Base-by-base conservation (phyloP, 2,797 vertebrate species). In the Synanceia verrucosa region DNA sequence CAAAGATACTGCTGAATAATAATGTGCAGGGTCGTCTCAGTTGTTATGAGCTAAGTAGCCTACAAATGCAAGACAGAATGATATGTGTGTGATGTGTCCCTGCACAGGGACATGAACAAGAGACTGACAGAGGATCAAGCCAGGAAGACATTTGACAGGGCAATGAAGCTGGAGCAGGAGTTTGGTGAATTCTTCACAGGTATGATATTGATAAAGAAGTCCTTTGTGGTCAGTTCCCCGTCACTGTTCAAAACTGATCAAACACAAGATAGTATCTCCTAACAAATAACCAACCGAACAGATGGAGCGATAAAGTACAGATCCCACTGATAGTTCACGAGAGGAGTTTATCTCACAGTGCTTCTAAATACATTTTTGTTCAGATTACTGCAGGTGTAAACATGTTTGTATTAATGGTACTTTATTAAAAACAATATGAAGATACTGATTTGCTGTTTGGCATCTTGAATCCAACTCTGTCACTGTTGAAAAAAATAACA, bases 111-210 rank as follows among this genome's bases (percentile, higher is more conserved):
- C 89, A 98, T 99, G 96, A 98, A 98, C 88, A 98, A 98, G 90
- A 95, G 97, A 86, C 94, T 98, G 80, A 96, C 97, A 23, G 97
- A 99, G 74, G 98, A 99, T 51, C 98, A 99, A 94, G 97, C 97
- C 18, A 98, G 93, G 93, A 99, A 99, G 93, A 98, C 95, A 0
- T 98, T 95, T 0, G 97, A 99, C 76, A 94, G 97, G 86, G 96
- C 96, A 57, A 90, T 97, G 94, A 99, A 97, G 91, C 92, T 99
- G 93, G 98, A 99, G 93, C 97, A 98, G 94, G 98, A 99, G 95
- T 99, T 99, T 91, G 97, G 96, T 70, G 97, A 98, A 89, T 98
- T 95, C 94, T 99, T 99, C 92, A 98, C 98, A 96, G 98, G 98
- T 99, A 94, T 73, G 61, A 24, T 18, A 4, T 47, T 29, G 6